Base-by-base conservation (phyloP, 2,797 vertebrate species). In the Fistularia commersonii region DNA sequence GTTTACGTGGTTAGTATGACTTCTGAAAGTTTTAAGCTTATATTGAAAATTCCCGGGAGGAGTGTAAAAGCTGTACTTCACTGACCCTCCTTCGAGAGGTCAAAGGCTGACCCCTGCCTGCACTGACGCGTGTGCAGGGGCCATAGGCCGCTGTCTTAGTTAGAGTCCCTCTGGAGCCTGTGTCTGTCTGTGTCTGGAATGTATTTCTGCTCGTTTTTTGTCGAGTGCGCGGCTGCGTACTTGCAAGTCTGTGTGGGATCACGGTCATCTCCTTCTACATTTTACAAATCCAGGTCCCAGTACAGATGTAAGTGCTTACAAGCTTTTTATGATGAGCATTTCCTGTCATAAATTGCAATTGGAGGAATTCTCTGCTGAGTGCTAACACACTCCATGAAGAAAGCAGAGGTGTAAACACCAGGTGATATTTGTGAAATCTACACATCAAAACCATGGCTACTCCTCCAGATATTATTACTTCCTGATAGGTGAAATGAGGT, bases 301-400 rank as follows among this genome's bases (percentile, higher is more conserved):
- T 10, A 14, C 79, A 79, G 56, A 65, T 58, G 64, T 66, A 72
- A 77, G 73, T 52, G 67, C 72, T 78, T 72, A 84, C 42, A 61
- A 76, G 66, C 45, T 68, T 77, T 85, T 86, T 83, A 87, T 77
- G 77, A 88, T 72, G 75, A 75, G 84, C 80, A 81, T 85, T 89
- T 91, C 88, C 86, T 87, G 86, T 77, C 83, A 84, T 87, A 88
- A 89, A 90, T 74, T 85, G 74, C 68, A 61, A 54, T 62, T 60
- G 41, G 75, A 68, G 76, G 75, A 83, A 80, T 69, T 71, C 81
- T 79, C 67, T 1, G 48, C 70, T 66, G 67, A 81, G 71, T 14
- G 42, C 59, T 65, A 76, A 81, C 80, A 82, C 79, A 76, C 70
- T 69, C 59, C 73, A 70, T 74, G 78, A 84, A 86, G 32, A 69